Conservation (phyloP, 2,113 vertebrate genomes). For the Sterrhoptilus dennistouni region DNA sequence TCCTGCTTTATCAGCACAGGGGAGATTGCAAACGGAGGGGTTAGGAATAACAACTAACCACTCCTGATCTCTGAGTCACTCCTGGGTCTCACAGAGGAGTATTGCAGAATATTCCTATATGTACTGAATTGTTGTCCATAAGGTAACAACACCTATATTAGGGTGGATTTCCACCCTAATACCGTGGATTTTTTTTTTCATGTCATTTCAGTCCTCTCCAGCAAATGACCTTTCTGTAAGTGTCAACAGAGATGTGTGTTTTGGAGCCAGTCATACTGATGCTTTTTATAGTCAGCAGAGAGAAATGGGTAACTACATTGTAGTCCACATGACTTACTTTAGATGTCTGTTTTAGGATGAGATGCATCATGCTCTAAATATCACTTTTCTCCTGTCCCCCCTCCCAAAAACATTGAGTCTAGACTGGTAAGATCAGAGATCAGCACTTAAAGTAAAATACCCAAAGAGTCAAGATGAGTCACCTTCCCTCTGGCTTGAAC, state of each 20-base stretch:
- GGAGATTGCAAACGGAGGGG: neutral
- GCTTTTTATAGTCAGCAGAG: neutral
- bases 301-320: neutral
- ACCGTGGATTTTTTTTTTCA: neutral
- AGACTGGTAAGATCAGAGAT: neutral
- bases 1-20: neutral
- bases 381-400: neutral
- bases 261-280: neutral
- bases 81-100: neutral
- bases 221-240: neutral
- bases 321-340: neutral
- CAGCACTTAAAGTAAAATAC: neutral
- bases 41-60: neutral
- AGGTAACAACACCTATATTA: neutral
- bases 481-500: neutral
- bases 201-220: neutral
- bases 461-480: neutral
- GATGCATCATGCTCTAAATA: neutral
- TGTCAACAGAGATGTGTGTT: neutral
- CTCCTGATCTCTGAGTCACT: neutral
- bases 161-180: neutral
- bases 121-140: neutral
- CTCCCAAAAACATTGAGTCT: neutral
- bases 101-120: neutral
- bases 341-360: neutral